Evolutionary conservation across 53 echinoderm and acorn worm species (phyloP).

Genomic region (Echinometra lucunter): DNA sequence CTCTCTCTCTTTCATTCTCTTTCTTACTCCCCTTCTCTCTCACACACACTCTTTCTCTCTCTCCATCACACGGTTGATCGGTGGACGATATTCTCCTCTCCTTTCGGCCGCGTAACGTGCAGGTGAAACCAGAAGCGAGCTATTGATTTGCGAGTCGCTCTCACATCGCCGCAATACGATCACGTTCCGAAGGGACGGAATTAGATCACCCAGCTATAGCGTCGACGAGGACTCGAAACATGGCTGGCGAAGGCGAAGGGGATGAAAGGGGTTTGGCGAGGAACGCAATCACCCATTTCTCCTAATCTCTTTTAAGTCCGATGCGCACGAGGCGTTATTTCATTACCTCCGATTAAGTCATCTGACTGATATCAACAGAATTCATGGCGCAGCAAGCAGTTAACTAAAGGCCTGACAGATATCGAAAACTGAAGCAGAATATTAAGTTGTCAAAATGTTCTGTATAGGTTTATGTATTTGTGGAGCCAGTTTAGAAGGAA

Average conservation of each 20-base stretch:
- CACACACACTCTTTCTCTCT: too few species aligned
- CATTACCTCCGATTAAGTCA: too few species aligned
- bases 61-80: neutral
- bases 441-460: too few species aligned
- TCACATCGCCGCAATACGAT: conserved; percentile 58
- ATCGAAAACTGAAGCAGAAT: too few species aligned
- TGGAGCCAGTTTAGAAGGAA: too few species aligned
- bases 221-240: conserved; percentile 14
- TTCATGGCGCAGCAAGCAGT: too few species aligned
- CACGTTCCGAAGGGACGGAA: conserved; percentile 54
- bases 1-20: neutral
- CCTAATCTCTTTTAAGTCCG: too few species aligned
- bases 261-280: neutral
- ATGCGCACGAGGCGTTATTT: too few species aligned
- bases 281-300: neutral
- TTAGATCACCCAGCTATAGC: conserved; percentile 36
- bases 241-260: neutral
- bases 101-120: conserved; percentile 14
- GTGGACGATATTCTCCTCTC: neutral
- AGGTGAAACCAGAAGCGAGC: conserved; percentile 56
- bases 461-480: too few species aligned
- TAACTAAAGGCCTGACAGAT: too few species aligned
- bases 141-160: conserved; percentile 57
- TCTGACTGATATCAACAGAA: too few species aligned
- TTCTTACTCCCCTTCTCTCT: neutral